These are phyloP conservation scores for Flabesymbios commensalis DNA, from an alignment of 2,888 invertebrate genomes.

Conservation along the genomic window DNA sequence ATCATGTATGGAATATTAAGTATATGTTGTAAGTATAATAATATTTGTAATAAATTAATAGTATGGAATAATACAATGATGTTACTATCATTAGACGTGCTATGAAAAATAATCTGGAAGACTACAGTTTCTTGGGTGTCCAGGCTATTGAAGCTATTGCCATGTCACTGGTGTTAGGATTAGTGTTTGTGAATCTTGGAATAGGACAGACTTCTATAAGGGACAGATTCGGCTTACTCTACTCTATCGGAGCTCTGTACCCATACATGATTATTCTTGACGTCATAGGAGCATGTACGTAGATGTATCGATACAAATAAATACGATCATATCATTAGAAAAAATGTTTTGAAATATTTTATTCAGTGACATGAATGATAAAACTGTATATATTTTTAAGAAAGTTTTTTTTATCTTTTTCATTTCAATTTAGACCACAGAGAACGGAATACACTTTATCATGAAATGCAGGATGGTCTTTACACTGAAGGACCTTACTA, in stretches of 20 bases:
- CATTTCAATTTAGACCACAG: constrained; percentile 41
- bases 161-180: constrained; percentile 50
- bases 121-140: constrained; percentile 44
- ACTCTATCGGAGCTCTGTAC: constrained; percentile 48
- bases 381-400: too few relatives aligned
- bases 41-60: too few relatives aligned
- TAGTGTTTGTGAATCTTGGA: constrained; percentile 45
- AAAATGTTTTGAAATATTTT: too few relatives aligned
- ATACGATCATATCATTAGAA: too few relatives aligned
- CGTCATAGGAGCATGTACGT: constrained; percentile 48
- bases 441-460: constrained; percentile 44
- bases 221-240: constrained; percentile 45
- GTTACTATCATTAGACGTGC: too few relatives aligned
- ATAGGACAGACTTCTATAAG: constrained; percentile 27
- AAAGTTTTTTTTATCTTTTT: too few relatives aligned
- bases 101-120: constrained; percentile 44
- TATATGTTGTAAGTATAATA: too few relatives aligned
- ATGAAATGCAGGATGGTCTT: constrained; percentile 47
- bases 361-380: too few relatives aligned
- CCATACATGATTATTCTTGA: constrained; percentile 52
- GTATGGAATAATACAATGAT: too few relatives aligned
- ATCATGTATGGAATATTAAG: too few relatives aligned
- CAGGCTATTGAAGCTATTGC: constrained; percentile 46
- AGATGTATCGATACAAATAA: too few relatives aligned
- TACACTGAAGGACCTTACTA: constrained; percentile 45